Conservation (phyloP, 2,797 vertebrate genomes). For the Anolis apletophallus region DNA sequence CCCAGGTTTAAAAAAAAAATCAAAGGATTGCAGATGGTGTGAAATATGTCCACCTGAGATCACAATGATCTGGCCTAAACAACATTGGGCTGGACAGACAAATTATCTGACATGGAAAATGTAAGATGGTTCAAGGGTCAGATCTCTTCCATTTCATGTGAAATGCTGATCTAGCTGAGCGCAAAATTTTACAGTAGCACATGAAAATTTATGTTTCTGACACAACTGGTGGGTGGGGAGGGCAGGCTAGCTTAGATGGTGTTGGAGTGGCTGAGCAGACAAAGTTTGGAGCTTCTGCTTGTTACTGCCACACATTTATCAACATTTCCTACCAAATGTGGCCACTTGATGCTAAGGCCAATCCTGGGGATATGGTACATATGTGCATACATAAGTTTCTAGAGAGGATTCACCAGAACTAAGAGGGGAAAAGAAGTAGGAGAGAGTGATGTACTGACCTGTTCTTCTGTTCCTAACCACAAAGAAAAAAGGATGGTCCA, state of each 20-base stretch:
- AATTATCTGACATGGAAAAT: neutral
- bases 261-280: neutral
- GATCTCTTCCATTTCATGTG: neutral
- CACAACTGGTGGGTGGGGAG: neutral
- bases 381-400: neutral
- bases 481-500: slow-evolving; percentile 98
- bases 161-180: neutral
- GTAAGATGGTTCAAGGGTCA: neutral
- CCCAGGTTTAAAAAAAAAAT: no score
- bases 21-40: no score
- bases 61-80: no score
- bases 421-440: neutral
- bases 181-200: neutral
- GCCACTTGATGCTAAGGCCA: neutral
- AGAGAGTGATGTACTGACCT: slow-evolving; percentile 77
- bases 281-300: neutral
- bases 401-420: neutral
- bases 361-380: neutral
- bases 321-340: neutral
- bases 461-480: slow-evolving; percentile 92
- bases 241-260: neutral
- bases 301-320: neutral
- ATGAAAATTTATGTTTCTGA: neutral
- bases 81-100: neutral
- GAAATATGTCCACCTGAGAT: no score